A percentile compares a stretch with the other conserved stretches of the same genome.
Evolutionary conservation across 2,888 invertebrate species (phyloP).

Genomic region (Sinhomidia bicolor): DNA sequence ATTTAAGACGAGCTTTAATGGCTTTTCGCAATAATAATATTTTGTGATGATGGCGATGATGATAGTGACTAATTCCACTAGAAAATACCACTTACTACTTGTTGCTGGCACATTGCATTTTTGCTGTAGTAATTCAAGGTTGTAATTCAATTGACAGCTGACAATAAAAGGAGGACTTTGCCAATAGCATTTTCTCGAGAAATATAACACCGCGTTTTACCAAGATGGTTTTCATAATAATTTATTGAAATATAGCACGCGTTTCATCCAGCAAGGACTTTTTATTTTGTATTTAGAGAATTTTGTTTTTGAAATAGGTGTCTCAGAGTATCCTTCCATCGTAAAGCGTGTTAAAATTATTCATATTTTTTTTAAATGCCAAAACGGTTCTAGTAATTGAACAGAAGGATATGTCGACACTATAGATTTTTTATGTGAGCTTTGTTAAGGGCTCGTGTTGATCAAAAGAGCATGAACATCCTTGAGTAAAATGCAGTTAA

Average conservation of each 20-base stretch:
- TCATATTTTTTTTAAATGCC: background rate
- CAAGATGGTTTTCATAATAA: no score
- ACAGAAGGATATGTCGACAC: background rate
- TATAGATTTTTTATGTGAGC: background rate
- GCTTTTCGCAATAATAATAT: slow-evolving; percentile 70
- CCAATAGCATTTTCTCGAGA: slow-evolving; percentile 9
- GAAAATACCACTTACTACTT: slow-evolving; percentile 15
- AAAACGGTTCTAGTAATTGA: background rate
- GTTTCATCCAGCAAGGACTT: no score
- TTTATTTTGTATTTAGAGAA: no score
- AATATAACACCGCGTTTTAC: background rate
- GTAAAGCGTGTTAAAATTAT: background rate
- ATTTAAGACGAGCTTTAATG: slow-evolving; percentile 69
- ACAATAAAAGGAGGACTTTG: slow-evolving; percentile 49
- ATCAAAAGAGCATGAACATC: slow-evolving; percentile 19
- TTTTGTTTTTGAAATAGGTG: no score
- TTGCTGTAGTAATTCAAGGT: slow-evolving; percentile 47
- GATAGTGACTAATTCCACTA: slow-evolving; percentile 54
- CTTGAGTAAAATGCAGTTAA: slow-evolving; percentile 44
- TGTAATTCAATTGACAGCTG: slow-evolving; percentile 44
- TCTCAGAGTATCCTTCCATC: background rate
- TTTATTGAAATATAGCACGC: no score
- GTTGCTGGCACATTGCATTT: slow-evolving; percentile 60
- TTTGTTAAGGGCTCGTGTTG: slow-evolving; percentile 22
- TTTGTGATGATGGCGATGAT: slow-evolving; percentile 32